Evolutionary conservation across 1,140 invertebrate species (phyloP).

Genomic region (Drosophila athabasca): DNA sequence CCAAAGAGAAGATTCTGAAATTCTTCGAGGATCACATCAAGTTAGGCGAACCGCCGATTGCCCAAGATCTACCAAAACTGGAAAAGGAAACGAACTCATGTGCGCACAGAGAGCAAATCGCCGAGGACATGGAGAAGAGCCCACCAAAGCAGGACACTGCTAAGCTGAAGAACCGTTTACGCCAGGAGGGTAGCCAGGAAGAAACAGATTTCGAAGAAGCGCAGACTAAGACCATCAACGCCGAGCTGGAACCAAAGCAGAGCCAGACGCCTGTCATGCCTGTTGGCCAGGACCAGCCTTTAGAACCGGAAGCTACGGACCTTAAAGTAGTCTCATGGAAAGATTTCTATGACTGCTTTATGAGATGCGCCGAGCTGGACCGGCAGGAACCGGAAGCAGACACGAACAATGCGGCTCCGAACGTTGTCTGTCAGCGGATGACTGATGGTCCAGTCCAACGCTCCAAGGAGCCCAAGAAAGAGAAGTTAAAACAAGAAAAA

Average conservation of each 20-base stretch:
- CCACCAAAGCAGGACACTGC: too few species aligned
- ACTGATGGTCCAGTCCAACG: not conserved
- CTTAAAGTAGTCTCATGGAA: not conserved
- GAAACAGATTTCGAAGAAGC: too few species aligned
- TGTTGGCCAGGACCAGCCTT: not conserved
- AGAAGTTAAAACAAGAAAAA: not conserved
- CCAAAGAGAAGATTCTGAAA: slow-evolving; percentile 5
- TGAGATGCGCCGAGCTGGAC: not conserved
- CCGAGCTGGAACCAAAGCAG: too few species aligned
- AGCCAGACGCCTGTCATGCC: too few species aligned
- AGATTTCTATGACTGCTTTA: slow-evolving; percentile 4
- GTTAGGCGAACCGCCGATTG: not conserved
- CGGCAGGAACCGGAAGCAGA: not conserved
- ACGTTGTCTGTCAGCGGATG: too few species aligned
- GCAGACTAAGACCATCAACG: too few species aligned
- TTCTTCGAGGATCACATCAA: slow-evolving; percentile 14
- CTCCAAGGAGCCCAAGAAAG: not conserved
- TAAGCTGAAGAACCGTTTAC: too few species aligned
- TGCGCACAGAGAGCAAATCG: too few species aligned
- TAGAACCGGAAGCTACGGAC: not conserved
- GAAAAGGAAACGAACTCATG: not conserved
- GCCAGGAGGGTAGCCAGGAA: too few species aligned
- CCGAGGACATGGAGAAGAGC: too few species aligned
- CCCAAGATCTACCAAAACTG: not conserved
- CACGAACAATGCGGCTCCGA: not conserved